Evolutionary conservation across 2,113 vertebrate genomes (phyloP).

Genomic region (Rhinolophus ferrumequinum): DNA sequence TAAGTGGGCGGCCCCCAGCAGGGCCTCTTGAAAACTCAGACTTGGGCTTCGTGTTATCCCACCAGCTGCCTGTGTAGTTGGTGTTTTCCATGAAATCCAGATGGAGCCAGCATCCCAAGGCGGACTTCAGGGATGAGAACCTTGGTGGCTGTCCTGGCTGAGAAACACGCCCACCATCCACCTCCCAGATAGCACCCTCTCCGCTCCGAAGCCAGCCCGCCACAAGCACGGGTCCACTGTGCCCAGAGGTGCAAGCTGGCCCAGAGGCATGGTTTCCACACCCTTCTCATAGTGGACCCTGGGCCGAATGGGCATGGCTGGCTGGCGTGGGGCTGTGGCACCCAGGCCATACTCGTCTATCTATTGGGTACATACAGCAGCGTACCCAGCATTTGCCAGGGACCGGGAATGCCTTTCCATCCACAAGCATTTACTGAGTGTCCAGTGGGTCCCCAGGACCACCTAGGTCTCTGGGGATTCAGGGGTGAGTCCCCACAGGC

Average conservation of each 20-base stretch:
- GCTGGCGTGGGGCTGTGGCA: neutral
- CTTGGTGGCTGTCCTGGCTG: neutral
- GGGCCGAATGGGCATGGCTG: rapidly evolving
- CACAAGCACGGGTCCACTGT: rapidly evolving
- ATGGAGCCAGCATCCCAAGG: neutral
- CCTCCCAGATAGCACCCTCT: neutral
- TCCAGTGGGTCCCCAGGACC: neutral
- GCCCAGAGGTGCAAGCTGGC: neutral
- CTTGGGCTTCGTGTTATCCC: neutral
- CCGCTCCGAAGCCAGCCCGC: neutral
- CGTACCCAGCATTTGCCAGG: neutral
- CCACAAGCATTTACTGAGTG: neutral
- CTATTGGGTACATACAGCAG: rapidly evolving
- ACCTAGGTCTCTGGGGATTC: neutral
- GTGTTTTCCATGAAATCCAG: neutral
- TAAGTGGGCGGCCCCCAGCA: no score
- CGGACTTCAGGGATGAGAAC: neutral
- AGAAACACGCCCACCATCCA: neutral
- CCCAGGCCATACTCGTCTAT: neutral
- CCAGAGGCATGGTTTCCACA: neutral
- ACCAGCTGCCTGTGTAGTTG: neutral
- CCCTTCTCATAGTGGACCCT: neutral
- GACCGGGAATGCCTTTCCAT: neutral
- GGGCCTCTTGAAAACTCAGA: neutral
- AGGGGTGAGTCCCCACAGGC: neutral